These are phyloP conservation scores for Timandra comae DNA, from an alignment of 2,888 invertebrate species.

Conservation along the genomic window DNA sequence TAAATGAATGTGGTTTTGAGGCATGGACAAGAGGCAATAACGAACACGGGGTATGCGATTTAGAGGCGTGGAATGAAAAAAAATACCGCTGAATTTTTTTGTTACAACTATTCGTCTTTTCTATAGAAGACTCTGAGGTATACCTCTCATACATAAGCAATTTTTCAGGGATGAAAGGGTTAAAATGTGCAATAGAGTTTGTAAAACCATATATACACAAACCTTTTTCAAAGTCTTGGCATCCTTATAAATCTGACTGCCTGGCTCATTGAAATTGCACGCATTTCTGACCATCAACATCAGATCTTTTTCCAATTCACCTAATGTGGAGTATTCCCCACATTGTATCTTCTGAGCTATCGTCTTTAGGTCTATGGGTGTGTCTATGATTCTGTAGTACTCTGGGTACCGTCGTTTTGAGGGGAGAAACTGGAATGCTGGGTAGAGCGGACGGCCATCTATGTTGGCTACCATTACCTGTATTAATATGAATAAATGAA, in stretches of 20 bases:
- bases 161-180: too few relatives aligned
- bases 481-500: too few relatives aligned
- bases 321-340: slow-evolving; percentile 84
- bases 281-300: slow-evolving; percentile 95
- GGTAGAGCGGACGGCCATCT: slow-evolving; percentile 89
- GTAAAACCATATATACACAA: slow-evolving; percentile 27
- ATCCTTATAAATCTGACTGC: slow-evolving; percentile 97
- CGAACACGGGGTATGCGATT: too few relatives aligned
- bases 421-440: slow-evolving; percentile 93
- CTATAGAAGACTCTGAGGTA: too few relatives aligned
- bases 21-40: too few relatives aligned
- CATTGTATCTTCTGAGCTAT: slow-evolving; percentile 95
- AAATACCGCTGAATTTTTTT: too few relatives aligned
- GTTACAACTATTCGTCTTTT: too few relatives aligned
- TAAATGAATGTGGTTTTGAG: too few relatives aligned
- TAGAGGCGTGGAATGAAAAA: too few relatives aligned
- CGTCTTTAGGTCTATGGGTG: slow-evolving; percentile 95
- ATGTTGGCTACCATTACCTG: slow-evolving; percentile 90
- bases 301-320: slow-evolving; percentile 93
- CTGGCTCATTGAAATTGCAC: slow-evolving; percentile 96
- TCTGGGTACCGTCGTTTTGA: slow-evolving; percentile 95
- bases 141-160: too few relatives aligned
- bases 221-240: slow-evolving; percentile 92
- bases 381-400: slow-evolving; percentile 95
- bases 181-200: slow-evolving; percentile 3